phyloP scores from a whole-genome alignment of 2,888 invertebrate species.

The Strigamia maritima region DNA sequence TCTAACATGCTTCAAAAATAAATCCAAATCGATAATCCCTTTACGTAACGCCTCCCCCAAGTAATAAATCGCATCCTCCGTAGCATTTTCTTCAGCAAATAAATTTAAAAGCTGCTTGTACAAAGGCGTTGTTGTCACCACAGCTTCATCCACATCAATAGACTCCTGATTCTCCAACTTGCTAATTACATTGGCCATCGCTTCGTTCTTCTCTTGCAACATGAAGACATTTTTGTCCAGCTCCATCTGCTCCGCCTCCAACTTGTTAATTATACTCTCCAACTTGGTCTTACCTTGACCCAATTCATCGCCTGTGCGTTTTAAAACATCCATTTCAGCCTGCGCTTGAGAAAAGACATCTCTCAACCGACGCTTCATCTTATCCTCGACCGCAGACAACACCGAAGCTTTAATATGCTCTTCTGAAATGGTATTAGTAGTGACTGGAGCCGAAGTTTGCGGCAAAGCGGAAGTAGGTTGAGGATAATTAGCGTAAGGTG shows the following conservation, averaged over 20 bases:
- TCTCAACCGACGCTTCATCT: conserved; percentile 76
- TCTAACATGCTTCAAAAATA: conserved; percentile 93
- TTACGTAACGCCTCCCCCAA: conserved; percentile 91
- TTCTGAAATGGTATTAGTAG: conserved; percentile 80
- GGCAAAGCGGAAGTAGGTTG: conserved; percentile 50
- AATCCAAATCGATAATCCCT: conserved; percentile 90
- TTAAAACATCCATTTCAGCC: conserved; percentile 84
- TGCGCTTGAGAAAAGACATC: conserved; percentile 87
- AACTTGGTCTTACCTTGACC: conserved; percentile 78
- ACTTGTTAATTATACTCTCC: conserved; percentile 69
- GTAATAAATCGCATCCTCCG: conserved; percentile 97
- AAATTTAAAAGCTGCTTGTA: conserved; percentile 93
- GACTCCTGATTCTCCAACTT: conserved; percentile 70
- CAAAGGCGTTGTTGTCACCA: conserved; percentile 90
- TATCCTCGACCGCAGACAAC: conserved; percentile 92
- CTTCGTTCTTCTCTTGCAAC: conserved; percentile 80
- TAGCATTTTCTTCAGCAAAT: conserved; percentile 95
- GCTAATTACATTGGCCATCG: conserved; percentile 74
- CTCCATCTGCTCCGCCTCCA: conserved; percentile 62
- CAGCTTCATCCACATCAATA: conserved; percentile 92
- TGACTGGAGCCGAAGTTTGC: conserved; percentile 47
- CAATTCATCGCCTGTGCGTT: conserved; percentile 80
- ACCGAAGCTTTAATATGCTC: conserved; percentile 92
- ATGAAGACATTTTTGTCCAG: conserved; percentile 78
- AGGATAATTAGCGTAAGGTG: conserved; percentile 55